Evolutionary conservation across 30 jellyfish, hydroid and myxozoan genomes (phyloP).

Genomic region (Catostylus mosaicus): DNA sequence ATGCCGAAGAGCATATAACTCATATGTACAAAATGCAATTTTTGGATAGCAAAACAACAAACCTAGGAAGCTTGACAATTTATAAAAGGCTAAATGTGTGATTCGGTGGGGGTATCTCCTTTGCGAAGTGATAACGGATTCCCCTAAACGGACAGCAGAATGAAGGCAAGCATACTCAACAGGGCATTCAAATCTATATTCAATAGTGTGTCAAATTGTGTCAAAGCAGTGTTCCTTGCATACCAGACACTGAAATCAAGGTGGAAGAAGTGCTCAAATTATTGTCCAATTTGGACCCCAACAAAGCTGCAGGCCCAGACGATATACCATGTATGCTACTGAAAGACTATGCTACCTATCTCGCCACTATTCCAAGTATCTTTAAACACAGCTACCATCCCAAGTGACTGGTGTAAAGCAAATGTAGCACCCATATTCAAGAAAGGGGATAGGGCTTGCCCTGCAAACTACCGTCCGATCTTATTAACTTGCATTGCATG

Average conservation of each 20-base stretch:
- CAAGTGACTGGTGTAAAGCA: conserved; percentile 30
- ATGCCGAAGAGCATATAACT: conserved; percentile 9
- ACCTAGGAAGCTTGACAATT: neutral
- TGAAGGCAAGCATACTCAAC: conserved; percentile 23
- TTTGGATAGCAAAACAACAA: conserved; percentile 13
- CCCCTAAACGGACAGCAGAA: conserved; percentile 18
- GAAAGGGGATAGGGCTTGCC: neutral
- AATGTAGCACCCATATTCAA: conserved; percentile 18
- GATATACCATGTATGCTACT: conserved; percentile 23
- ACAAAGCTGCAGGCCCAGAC: conserved; percentile 58
- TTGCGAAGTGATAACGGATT: conserved; percentile 12
- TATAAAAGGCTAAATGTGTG: neutral
- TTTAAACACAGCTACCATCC: conserved; percentile 4
- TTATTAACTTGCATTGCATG: too few relatives aligned
- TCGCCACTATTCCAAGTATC: conserved; percentile 46
- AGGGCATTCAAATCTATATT: conserved; percentile 29
- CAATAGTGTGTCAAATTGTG: neutral
- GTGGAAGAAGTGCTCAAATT: conserved; percentile 35
- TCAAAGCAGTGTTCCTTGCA: conserved; percentile 8
- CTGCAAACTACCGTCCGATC: too few relatives aligned
- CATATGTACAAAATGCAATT: conserved; percentile 9
- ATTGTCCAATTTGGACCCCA: conserved; percentile 12
- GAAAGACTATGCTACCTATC: conserved; percentile 27
- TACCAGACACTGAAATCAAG: neutral
- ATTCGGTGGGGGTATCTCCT: conserved; percentile 38